A percentile compares a stretch with the other conserved stretches of the same genome.
These are phyloP conservation scores for Sturnus vulgaris DNA, from an alignment of 2,113 vertebrate species.

Conservation along the genomic window DNA sequence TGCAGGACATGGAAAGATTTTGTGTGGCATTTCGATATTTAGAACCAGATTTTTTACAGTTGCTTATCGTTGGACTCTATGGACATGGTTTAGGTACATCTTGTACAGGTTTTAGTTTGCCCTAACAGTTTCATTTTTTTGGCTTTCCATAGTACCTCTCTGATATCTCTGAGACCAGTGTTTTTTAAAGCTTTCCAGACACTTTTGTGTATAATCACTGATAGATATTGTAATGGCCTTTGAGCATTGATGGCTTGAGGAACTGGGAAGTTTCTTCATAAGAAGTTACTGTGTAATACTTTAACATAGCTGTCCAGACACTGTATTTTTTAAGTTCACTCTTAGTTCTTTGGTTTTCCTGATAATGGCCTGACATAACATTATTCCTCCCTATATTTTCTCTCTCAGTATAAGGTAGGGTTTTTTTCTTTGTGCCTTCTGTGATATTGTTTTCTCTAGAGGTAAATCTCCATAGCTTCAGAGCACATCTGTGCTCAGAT, in stretches of 20 bases:
- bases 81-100: neutral
- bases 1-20: neutral
- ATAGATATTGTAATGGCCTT: neutral
- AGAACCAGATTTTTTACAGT: neutral
- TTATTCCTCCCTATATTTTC: neutral
- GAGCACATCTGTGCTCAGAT: neutral
- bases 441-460: neutral
- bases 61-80: neutral
- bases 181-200: neutral
- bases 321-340: neutral
- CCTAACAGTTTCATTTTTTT: neutral
- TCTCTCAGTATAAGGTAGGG: neutral
- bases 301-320: neutral
- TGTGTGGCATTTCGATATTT: neutral
- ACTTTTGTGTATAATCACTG: neutral
- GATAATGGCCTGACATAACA: neutral
- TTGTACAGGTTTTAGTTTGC: neutral
- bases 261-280: neutral
- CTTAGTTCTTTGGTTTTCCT: neutral
- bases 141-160: neutral
- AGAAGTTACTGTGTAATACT: neutral
- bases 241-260: neutral
- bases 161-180: neutral
- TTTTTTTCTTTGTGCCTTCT: neutral
- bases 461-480: neutral